Evolutionary conservation across 1,140 invertebrate species (phyloP), one percentile per base, ranked within the genome.

Genomic region (Zeugodacus cucurbitae): DNA sequence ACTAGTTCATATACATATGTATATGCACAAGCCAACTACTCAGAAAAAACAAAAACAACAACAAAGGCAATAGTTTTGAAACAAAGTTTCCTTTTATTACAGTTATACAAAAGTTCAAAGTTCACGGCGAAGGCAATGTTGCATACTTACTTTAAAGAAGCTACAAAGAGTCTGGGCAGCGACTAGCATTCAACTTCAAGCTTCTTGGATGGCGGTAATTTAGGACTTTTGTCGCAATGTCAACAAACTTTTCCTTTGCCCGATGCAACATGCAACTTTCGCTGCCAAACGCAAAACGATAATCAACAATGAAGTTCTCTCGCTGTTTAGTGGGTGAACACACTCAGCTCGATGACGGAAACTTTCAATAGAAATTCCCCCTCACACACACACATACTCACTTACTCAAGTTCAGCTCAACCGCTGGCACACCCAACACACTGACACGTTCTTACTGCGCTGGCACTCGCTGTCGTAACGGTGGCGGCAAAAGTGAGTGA

Each of bases 151-250:
- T 82, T 48, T 14, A 26, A 62, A 62, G 58, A 11, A 14, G 41
- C 74, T 17, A 82, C 41, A 82, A 48, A 82, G 74, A n/a, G 44
- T 48, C 48, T 48, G 37, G 44, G 41, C 74, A 48, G 74, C 20
- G 32, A 82, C n/a, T 26, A 78, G 22, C 11, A 48, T 70, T 70
- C 5, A 74, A 67, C 67, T 82, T 44, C 14, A 17, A 54, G 48
- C 20, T n/a, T n/a, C n/a, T n/a, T n/a, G n/a, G n/a, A 48, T 29
- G 74, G 41, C 11, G 74, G 74, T 82, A 48, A 82, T 48, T 82
- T 82, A 82, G 74, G n/a, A 29, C 74, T 82, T 82, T 82, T 82
- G 74, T 82, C 74, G 74, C 74, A 82, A 82, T 82, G 74, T 82
- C 74, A 82, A 82, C 26, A 82, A 82, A 82, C 74, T 82, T 82